phyloP scores from a whole-genome alignment of 2,113 vertebrate genomes.

The Suncus etruscus region DNA sequence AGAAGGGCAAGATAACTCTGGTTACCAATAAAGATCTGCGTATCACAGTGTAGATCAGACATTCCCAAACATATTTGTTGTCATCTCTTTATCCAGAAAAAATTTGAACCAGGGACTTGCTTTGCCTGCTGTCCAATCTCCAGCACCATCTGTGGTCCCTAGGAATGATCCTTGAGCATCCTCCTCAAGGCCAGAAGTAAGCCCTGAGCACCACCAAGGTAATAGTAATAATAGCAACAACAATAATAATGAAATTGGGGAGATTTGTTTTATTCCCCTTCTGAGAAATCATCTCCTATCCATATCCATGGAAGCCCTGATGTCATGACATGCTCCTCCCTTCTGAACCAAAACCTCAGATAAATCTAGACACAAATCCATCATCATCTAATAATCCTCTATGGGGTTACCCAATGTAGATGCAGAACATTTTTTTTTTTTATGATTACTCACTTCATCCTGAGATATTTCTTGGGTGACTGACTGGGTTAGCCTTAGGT shows the following conservation, averaged over 20 bases:
- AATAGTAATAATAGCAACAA: too few relatives aligned
- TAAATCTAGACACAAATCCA: neutral
- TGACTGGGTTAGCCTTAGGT: slow-evolving; percentile 81
- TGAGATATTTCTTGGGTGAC: slow-evolving; percentile 56
- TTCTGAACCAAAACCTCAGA: slow-evolving; percentile 1
- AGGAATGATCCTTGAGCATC: too few relatives aligned
- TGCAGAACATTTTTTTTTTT: neutral
- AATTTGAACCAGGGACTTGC: too few relatives aligned
- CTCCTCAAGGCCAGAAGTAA: too few relatives aligned
- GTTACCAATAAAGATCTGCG: neutral
- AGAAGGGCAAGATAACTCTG: neutral
- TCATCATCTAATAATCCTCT: neutral
- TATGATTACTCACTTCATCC: neutral
- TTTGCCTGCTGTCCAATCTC: too few relatives aligned
- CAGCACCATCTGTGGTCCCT: too few relatives aligned
- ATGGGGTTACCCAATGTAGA: neutral
- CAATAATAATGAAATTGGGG: slow-evolving; percentile 7
- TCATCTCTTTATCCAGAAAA: too few relatives aligned
- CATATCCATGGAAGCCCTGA: neutral
- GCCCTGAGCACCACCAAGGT: too few relatives aligned
- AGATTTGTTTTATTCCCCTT: slow-evolving; percentile 20
- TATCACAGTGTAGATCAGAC: neutral
- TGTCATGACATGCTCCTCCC: neutral
- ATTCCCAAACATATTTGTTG: too few relatives aligned
- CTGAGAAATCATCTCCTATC: slow-evolving; percentile 2